Conservation (phyloP, 1,140 invertebrate genomes). For the Linepithema humile region DNA sequence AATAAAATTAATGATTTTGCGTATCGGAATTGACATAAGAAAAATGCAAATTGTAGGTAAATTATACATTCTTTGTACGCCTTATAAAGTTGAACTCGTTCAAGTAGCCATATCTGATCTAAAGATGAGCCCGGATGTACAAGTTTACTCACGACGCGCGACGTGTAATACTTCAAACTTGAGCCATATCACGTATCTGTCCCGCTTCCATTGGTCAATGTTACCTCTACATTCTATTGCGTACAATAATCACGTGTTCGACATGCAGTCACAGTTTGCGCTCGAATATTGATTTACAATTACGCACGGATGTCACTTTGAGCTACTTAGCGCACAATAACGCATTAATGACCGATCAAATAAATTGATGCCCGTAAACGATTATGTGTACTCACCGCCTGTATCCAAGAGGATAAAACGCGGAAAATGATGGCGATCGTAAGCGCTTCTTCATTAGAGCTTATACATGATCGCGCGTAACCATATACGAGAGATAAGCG, state of each 20-base stretch:
- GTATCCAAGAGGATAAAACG: slow-evolving; percentile 16
- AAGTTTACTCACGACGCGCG: slow-evolving; percentile 54
- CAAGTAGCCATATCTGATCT: slow-evolving; percentile 37
- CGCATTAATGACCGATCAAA: slow-evolving; percentile 29
- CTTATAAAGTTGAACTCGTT: background rate
- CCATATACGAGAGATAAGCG: slow-evolving; percentile 46
- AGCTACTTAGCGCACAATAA: slow-evolving; percentile 41
- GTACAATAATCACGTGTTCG: slow-evolving; percentile 7
- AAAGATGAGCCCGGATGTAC: background rate
- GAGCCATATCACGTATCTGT: slow-evolving; percentile 64
- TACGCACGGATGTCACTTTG: slow-evolving; percentile 4
- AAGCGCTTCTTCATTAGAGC: slow-evolving; percentile 33
- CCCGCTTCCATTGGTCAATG: slow-evolving; percentile 28
- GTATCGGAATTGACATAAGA: background rate
- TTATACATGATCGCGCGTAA: slow-evolving; percentile 14
- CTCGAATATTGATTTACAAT: slow-evolving; percentile 40
- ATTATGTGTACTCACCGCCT: background rate
- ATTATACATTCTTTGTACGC: background rate
- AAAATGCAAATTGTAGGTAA: background rate
- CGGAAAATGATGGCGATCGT: slow-evolving; percentile 15
- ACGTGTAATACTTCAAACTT: slow-evolving; percentile 66
- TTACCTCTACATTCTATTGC: background rate
- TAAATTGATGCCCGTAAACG: slow-evolving; percentile 29
- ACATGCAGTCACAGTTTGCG: background rate
- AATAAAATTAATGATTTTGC: background rate